Evolutionary conservation across 2,113 vertebrate species (phyloP), one percentile per base, ranked within the genome.

Genomic region (Brienomyrus longianalis): DNA sequence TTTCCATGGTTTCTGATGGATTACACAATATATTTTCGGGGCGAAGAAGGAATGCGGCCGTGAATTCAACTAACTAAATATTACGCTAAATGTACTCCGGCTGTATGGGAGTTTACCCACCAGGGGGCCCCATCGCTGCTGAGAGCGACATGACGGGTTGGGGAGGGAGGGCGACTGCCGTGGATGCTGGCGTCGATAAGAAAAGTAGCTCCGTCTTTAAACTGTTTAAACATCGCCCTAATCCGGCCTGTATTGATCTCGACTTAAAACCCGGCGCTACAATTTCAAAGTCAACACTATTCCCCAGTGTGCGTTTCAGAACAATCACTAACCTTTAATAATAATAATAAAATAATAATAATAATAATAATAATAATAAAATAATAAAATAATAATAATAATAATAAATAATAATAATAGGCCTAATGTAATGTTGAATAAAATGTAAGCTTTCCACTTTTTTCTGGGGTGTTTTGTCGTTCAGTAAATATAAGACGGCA

Each of bases 81-180:
- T 19, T 80, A 80, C 4, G 15, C 13, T 77, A 77, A 77, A 43
- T 19, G 74, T 19, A 80, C 74, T 21, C 31, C 17, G 35, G 83
- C 83, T 27, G 45, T 51, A 31, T 86, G 45, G 17, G 23, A 54
- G 50, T 83, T 39, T 23, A 27, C 19, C 88, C 88, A 89, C 88
- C 21, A 89, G 88, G 74, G 48, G 88, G 88, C 50, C 70, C 31
- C 35, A 89, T 83, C 31, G 31, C 48, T 89, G 48, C 48, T 8
- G 48, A 83, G 50, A 31, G 48, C 17, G 13, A 74, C 70, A 15
- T 39, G 1, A 6, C 21, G 10, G 27, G 54, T 8, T 0, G 31
- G 47, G 35, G 88, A 39, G 39, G 8, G 0, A 8, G 8, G 11
- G 17, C 13, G 13, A 3, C n/a, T 31, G 45, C 47, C 17, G 45